Evolutionary conservation across 2,113 vertebrate species (phyloP), one percentile per base, ranked within the genome.

Genomic region (Stigmatopora argus): DNA sequence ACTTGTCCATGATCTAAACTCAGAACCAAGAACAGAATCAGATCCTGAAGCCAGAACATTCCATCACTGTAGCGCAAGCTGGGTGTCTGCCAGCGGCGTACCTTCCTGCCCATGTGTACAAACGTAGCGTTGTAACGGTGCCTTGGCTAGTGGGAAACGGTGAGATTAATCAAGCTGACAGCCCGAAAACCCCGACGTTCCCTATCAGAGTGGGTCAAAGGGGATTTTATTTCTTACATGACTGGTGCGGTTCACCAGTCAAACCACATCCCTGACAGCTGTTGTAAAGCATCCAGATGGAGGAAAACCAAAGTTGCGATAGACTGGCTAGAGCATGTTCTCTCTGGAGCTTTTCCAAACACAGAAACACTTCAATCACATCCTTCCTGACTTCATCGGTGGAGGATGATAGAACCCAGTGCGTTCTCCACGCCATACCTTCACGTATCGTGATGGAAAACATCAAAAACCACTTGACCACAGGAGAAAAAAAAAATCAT

Each of bases 21-120:
- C 60, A 34, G 41, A n/a, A 52, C 65, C 65, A 55, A 15, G 35
- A 69, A 35, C 67, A 70, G 67, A 35, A 72, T 78, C 78, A 69
- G 67, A 85, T 78, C 75, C 62, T 15, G 59, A 69, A 60, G 18
- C 38, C 31, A 47, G 64, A 70, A 67, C 81, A 84, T 86, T 86
- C 73, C 72, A 66, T 68, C 77, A 71, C 73, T 73, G 35, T 65
- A 13, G 62, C 17, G 61, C 26, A 64, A 59, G 38, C 52, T 70
- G 62, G 66, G 64, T 15, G 65, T 15, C 62, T 71, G 78, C 74
- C 80, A 79, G 19, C 56, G 5, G 47, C 48, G 59, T 71, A 80
- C 78, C 79, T 83, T 83, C 73, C 71, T 83, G 73, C 48, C 69
- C 62, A 38, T 31, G 64, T 49, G 72, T 72, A 71, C 67, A 65